These are phyloP conservation scores for Diploscapter pachys DNA, from an alignment of 1,140 invertebrate species.

Conservation along the genomic window DNA sequence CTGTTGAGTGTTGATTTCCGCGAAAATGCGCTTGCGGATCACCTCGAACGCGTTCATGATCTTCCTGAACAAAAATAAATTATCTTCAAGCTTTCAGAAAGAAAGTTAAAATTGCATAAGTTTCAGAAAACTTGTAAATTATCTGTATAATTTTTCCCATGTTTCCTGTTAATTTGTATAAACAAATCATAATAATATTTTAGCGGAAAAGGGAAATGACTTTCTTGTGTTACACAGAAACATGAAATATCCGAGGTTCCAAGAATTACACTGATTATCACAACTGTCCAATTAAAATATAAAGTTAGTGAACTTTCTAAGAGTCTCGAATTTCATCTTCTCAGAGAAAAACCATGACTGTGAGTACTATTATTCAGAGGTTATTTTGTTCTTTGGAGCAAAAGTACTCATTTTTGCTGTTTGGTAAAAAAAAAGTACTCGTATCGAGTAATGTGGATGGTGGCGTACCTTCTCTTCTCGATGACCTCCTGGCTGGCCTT, in stretches of 20 bases:
- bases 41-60: conserved; percentile 83
- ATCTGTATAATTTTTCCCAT: too few species aligned
- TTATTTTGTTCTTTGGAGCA: not conserved
- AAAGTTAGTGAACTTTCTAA: not conserved
- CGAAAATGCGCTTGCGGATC: conserved; percentile 65
- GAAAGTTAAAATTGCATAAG: not conserved
- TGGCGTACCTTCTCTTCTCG: conserved; percentile 68
- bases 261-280: too few species aligned
- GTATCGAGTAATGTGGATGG: not conserved
- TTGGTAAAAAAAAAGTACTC: not conserved
- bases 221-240: too few species aligned
- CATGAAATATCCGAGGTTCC: too few species aligned
- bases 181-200: too few species aligned
- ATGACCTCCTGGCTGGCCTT: conserved; percentile 94
- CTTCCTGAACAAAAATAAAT: conserved; percentile 69
- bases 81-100: conserved; percentile 75
- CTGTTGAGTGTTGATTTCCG: conserved; percentile 74
- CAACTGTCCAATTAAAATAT: too few species aligned
- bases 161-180: too few species aligned
- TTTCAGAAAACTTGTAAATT: too few species aligned
- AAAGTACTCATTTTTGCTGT: not conserved
- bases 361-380: not conserved
- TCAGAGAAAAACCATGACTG: not conserved
- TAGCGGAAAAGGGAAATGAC: too few species aligned
- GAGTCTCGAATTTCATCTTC: not conserved